These are phyloP conservation scores for Synanceia verrucosa DNA, from an alignment of 2,797 vertebrate genomes.

Conservation along the genomic window DNA sequence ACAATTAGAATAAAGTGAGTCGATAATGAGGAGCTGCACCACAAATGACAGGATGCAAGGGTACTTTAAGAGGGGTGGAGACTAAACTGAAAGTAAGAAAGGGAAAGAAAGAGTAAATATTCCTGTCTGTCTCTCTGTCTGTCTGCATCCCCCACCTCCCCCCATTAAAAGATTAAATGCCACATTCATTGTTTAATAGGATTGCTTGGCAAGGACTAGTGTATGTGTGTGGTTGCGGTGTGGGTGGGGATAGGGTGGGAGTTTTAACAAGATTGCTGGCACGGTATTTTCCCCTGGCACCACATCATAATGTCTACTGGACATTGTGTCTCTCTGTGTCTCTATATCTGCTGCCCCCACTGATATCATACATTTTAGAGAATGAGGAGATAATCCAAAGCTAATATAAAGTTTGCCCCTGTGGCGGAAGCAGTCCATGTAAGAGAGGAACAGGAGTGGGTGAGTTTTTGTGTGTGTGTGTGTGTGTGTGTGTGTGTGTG, in stretches of 20 bases:
- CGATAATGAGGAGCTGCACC: slow-evolving; percentile 50
- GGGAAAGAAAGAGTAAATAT: slow-evolving; percentile 32
- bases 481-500: not conserved
- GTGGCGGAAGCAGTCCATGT: slow-evolving; percentile 1
- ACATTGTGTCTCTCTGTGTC: slow-evolving; percentile 36
- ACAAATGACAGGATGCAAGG: not conserved
- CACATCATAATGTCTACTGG: slow-evolving; percentile 40
- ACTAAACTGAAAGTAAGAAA: slow-evolving; percentile 23
- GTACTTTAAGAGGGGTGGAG: slow-evolving; percentile 30
- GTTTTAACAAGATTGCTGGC: slow-evolving; percentile 71
- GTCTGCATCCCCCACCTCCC: not conserved
- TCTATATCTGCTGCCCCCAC: slow-evolving; percentile 12
- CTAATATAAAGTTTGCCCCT: slow-evolving; percentile 7
- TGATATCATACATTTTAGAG: slow-evolving; percentile 22
- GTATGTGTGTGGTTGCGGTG: slow-evolving; percentile 31
- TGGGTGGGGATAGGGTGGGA: slow-evolving; percentile 54
- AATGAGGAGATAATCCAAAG: slow-evolving; percentile 17
- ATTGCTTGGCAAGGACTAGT: slow-evolving; percentile 70
- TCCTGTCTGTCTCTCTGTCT: slow-evolving; percentile 30
- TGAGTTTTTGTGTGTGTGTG: not conserved
- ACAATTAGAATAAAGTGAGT: slow-evolving; percentile 51
- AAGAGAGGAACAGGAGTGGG: not conserved
- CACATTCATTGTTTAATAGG: slow-evolving; percentile 72
- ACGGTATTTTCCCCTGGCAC: slow-evolving; percentile 62
- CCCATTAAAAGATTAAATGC: slow-evolving; percentile 71